Conservation (phyloP, 2,113 vertebrate species). For the Sorex fumeus region DNA sequence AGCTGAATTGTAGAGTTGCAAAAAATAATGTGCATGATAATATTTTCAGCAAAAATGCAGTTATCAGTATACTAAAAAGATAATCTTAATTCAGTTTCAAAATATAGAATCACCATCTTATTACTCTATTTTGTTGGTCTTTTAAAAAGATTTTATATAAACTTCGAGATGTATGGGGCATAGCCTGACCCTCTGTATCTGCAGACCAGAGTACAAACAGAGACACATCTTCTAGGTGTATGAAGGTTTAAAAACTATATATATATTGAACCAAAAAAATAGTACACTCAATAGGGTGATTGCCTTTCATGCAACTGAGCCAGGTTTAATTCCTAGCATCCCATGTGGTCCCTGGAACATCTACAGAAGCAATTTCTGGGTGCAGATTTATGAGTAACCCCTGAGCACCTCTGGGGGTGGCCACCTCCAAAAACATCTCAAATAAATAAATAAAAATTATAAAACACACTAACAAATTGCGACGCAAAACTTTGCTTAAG, state of each 20-base stretch:
- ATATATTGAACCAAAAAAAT: too few relatives aligned
- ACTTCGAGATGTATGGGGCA: neutral
- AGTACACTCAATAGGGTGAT: too few relatives aligned
- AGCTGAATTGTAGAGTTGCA: neutral
- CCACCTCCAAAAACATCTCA: too few relatives aligned
- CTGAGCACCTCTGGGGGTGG: too few relatives aligned
- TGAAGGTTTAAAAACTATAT: neutral
- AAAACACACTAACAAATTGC: neutral
- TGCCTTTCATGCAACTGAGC: too few relatives aligned
- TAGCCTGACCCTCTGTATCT: neutral
- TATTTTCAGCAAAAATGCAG: neutral
- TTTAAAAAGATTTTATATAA: too few relatives aligned
- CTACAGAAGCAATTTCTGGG: too few relatives aligned
- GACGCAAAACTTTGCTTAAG: too few relatives aligned
- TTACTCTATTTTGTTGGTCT: neutral
- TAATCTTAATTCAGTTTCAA: neutral
- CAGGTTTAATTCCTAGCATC: too few relatives aligned
- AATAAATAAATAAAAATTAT: neutral
- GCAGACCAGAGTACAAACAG: neutral
- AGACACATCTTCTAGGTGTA: neutral
- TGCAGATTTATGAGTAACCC: too few relatives aligned
- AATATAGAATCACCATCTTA: neutral
- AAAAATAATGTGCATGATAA: neutral
- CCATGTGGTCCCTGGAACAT: too few relatives aligned
- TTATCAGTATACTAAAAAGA: neutral